Percentiles rank a stretch among this genome's conserved stretches.
Conservation (phyloP, 2,888 invertebrate genomes). For the Eupithecia dodoneata region DNA sequence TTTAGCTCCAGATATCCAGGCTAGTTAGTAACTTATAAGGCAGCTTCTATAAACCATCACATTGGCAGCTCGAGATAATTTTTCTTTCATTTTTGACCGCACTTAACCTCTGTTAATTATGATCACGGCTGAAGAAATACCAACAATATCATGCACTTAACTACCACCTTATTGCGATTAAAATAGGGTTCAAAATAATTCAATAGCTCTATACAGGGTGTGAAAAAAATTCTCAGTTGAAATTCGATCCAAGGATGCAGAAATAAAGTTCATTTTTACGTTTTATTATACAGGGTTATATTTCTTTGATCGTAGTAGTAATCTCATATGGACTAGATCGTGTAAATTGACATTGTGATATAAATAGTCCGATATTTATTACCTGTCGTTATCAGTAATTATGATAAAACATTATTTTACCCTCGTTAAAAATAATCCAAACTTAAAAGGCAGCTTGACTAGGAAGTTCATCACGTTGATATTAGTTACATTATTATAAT, state of each 20-base stretch:
- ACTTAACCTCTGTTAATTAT: slow-evolving; percentile 50
- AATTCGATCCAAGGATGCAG: slow-evolving; percentile 37
- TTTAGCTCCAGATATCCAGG: slow-evolving; percentile 1
- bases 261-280: slow-evolving; percentile 10
- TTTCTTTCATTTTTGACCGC: slow-evolving; percentile 42
- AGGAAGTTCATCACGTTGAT: neutral
- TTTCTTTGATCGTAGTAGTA: slow-evolving; percentile 22
- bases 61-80: slow-evolving; percentile 14
- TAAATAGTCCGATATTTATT: slow-evolving; percentile 22
- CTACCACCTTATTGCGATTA: neutral
- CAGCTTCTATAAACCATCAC: slow-evolving; percentile 14
- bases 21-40: slow-evolving; percentile 10
- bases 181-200: neutral
- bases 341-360: slow-evolving; percentile 23
- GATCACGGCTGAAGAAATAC: neutral
- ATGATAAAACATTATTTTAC: neutral
- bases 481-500: neutral
- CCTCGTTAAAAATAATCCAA: neutral
- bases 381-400: slow-evolving; percentile 6
- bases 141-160: neutral
- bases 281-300: slow-evolving; percentile 10
- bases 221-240: neutral
- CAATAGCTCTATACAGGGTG: neutral
- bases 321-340: slow-evolving; percentile 22
- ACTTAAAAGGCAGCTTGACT: neutral